Evolutionary conservation across 2,797 vertebrate genomes (phyloP).

Genomic region (Holocentrus rufus): DNA sequence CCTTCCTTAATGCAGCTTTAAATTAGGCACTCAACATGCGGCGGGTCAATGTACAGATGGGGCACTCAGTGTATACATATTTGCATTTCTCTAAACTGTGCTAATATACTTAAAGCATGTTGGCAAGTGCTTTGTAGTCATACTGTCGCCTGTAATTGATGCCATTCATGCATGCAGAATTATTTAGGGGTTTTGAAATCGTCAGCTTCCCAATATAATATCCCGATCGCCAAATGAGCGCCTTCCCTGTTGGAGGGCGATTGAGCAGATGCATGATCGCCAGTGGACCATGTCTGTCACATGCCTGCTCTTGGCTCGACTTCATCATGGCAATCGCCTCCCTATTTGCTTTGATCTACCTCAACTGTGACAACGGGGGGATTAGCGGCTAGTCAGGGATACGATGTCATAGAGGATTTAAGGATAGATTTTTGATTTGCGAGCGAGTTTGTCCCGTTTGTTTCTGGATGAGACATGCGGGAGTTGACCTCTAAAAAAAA

Average conservation of each 20-base stretch:
- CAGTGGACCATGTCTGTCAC: constrained; percentile 30
- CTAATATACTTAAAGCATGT: no score
- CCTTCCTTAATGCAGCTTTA: no score
- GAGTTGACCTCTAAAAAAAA: constrained; percentile 67
- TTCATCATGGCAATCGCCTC: constrained; percentile 53
- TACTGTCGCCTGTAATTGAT: no score
- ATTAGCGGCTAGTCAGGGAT: constrained; percentile 61
- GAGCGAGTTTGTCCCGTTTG: constrained; percentile 56
- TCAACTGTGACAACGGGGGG: constrained; percentile 64
- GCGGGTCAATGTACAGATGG: no score
- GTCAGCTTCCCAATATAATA: constrained; percentile 23
- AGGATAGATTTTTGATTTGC: constrained; percentile 70
- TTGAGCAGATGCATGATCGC: constrained; percentile 32
- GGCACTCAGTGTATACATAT: no score
- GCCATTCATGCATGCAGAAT: no score
- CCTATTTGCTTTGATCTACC: constrained; percentile 70
- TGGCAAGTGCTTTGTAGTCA: no score
- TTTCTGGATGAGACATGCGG: constrained; percentile 60
- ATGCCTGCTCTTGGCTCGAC: constrained; percentile 50
- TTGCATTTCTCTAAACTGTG: no score
- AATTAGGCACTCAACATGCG: no score
- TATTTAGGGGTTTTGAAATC: background rate
- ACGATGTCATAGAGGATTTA: constrained; percentile 68
- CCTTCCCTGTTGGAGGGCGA: constrained; percentile 32
- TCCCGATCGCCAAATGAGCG: background rate